Evolutionary conservation across 1,140 invertebrate species (phyloP).

Genomic region (Ostrea denselamellosa): DNA sequence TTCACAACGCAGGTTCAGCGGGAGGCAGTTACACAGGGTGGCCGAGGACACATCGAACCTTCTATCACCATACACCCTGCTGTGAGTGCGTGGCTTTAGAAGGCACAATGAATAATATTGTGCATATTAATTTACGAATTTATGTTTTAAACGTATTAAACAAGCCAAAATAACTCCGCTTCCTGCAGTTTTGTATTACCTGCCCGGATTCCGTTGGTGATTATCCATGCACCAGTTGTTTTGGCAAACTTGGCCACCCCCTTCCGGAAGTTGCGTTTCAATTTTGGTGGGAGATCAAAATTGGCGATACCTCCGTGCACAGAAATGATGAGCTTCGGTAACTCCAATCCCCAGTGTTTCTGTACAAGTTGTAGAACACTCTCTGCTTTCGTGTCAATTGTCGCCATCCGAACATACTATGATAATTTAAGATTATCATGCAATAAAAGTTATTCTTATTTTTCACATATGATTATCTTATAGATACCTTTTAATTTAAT

Average conservation of each 20-base stretch:
- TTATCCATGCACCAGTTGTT: slow-evolving; percentile 97
- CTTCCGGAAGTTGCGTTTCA: slow-evolving; percentile 95
- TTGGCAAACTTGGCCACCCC: slow-evolving; percentile 96
- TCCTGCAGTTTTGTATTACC: slow-evolving; percentile 81
- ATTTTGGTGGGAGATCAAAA: slow-evolving; percentile 89
- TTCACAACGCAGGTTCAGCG: no score
- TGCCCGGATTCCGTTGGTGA: slow-evolving; percentile 96
- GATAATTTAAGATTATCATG: slow-evolving; percentile 72
- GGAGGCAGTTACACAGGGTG: no score
- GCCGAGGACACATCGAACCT: no score
- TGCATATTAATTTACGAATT: background rate
- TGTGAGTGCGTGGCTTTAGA: no score
- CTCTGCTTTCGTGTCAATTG: slow-evolving; percentile 92
- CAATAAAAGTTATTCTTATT: no score
- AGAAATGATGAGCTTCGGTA: slow-evolving; percentile 96
- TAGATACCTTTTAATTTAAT: no score
- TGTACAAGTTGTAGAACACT: slow-evolving; percentile 93
- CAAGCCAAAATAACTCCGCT: background rate
- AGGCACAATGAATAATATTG: no score
- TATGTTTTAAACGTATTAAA: background rate
- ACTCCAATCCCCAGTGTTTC: slow-evolving; percentile 94
- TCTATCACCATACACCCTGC: no score
- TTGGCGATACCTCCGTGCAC: slow-evolving; percentile 97
- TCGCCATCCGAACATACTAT: slow-evolving; percentile 93
- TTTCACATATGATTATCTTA: no score